These are phyloP conservation scores for Sphyrna mokarran DNA, from an alignment of 2,113 vertebrate species.

Conservation along the genomic window DNA sequence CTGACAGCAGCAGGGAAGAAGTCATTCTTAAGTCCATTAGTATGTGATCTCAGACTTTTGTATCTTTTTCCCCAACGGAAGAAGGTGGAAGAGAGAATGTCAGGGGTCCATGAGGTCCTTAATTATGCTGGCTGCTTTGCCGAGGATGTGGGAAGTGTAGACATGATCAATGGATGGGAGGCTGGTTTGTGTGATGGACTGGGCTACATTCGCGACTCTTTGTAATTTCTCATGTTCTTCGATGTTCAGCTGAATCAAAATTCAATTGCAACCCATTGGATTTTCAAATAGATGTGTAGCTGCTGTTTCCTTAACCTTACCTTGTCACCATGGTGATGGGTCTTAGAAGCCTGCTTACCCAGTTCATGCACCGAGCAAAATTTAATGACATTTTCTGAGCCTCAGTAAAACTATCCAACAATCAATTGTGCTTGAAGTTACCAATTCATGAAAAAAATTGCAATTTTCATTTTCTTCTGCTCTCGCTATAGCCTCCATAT, in stretches of 20 bases:
- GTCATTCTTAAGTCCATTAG: no score
- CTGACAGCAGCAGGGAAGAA: no score
- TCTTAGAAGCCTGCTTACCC: not conserved
- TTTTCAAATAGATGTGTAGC: not conserved
- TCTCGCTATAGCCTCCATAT: not conserved
- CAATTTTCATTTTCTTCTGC: not conserved
- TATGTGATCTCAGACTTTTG: no score
- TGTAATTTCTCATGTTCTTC: no score
- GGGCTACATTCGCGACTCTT: no score
- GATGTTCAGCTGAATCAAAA: not conserved
- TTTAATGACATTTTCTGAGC: not conserved
- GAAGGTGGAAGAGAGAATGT: no score
- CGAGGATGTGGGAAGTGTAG: no score
- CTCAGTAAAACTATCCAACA: not conserved
- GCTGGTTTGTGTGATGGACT: no score
- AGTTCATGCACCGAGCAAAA: not conserved
- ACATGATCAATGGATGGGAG: no score
- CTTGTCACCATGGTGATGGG: constrained; percentile 19
- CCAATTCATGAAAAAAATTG: not conserved
- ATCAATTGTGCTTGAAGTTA: not conserved
- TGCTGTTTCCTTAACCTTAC: not conserved
- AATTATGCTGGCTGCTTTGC: no score
- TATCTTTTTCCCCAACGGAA: no score
- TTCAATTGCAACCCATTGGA: not conserved
- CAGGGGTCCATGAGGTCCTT: no score